Evolutionary conservation across 2,888 invertebrate genomes (phyloP).

Genomic region (Oligia strigilis): DNA sequence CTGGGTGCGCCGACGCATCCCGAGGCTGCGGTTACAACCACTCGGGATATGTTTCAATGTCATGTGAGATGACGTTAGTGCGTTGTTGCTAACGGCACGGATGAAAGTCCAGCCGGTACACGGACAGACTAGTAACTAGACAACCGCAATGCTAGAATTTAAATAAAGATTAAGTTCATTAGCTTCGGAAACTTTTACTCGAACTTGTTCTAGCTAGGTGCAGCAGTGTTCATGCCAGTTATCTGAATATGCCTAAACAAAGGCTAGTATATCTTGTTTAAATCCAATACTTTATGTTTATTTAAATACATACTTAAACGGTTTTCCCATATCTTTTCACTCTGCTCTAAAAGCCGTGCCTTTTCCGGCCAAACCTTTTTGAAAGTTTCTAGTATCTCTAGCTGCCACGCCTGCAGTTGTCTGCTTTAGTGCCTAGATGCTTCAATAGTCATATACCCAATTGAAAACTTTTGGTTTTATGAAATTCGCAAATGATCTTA

Average conservation of each 20-base stretch:
- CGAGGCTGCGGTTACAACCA: conserved; percentile 87
- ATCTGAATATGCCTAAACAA: conserved; percentile 4
- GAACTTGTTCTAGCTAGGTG: conserved; percentile 1
- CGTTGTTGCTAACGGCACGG: conserved; percentile 82
- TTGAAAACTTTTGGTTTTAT: conserved; percentile 28
- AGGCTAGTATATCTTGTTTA: not conserved
- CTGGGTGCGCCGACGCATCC: conserved; percentile 84
- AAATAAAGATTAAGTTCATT: conserved; percentile 24
- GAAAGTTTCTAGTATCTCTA: conserved; percentile 54
- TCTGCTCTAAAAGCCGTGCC: conserved; percentile 52
- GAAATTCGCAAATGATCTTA: conserved; percentile 25
- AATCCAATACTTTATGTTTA: conserved; percentile 6
- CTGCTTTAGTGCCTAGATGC: conserved; percentile 30
- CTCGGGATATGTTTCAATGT: conserved; percentile 87
- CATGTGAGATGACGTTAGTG: conserved; percentile 76
- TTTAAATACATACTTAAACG: conserved; percentile 19
- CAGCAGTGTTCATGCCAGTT: not conserved
- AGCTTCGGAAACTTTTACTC: conserved; percentile 1
- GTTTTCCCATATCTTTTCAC: conserved; percentile 41
- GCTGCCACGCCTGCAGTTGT: conserved; percentile 43
- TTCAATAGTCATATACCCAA: conserved; percentile 24
- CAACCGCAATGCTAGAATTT: conserved; percentile 32
- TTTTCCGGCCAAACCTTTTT: conserved; percentile 64
- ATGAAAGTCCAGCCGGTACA: conserved; percentile 68
- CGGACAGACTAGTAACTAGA: conserved; percentile 15